phyloP scores from a whole-genome alignment of 2,888 invertebrate genomes.

The Polietes domitor region DNA sequence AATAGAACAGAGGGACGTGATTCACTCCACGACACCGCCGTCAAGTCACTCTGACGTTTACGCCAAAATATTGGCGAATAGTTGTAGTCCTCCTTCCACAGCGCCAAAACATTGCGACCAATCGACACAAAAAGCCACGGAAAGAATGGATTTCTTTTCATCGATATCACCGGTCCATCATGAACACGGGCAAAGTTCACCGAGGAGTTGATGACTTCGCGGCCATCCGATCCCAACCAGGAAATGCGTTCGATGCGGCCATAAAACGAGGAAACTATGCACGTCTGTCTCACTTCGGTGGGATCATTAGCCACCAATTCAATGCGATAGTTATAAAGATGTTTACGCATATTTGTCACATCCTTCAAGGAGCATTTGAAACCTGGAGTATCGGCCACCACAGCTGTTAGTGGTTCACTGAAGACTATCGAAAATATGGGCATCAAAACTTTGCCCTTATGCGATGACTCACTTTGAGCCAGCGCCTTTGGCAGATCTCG shows the following conservation, averaged over 20 bases:
- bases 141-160: slow-evolving; percentile 85
- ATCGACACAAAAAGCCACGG: slow-evolving; percentile 85
- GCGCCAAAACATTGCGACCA: slow-evolving; percentile 88
- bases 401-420: slow-evolving; percentile 81
- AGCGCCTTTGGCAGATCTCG: slow-evolving; percentile 83
- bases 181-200: slow-evolving; percentile 83
- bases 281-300: slow-evolving; percentile 70
- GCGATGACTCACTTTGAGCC: slow-evolving; percentile 83
- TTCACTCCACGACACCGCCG: slow-evolving; percentile 89
- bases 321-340: slow-evolving; percentile 71
- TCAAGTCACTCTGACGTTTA: slow-evolving; percentile 83
- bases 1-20: slow-evolving; percentile 87
- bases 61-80: slow-evolving; percentile 86
- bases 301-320: slow-evolving; percentile 69
- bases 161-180: slow-evolving; percentile 86
- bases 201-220: slow-evolving; percentile 82
- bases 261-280: slow-evolving; percentile 75
- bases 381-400: slow-evolving; percentile 75
- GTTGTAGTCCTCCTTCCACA: slow-evolving; percentile 87
- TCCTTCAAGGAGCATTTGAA: slow-evolving; percentile 70
- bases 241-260: slow-evolving; percentile 76
- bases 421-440: slow-evolving; percentile 83
- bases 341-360: slow-evolving; percentile 54
- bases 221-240: slow-evolving; percentile 87
- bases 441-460: slow-evolving; percentile 84